Evolutionary conservation across 2,113 vertebrate species (phyloP).

Genomic region (Eublepharis macularius): DNA sequence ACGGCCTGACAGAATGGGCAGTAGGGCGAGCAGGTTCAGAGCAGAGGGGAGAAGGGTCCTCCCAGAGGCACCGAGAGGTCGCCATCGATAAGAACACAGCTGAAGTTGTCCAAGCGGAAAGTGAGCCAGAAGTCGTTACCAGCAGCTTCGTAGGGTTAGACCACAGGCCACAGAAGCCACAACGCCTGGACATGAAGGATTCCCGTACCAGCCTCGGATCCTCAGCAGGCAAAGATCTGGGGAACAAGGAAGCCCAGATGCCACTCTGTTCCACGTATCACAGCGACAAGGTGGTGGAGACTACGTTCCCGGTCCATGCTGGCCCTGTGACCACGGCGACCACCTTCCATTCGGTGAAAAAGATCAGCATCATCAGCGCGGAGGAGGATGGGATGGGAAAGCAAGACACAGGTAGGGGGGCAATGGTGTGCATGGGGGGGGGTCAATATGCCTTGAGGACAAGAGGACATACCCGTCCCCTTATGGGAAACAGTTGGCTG

Average conservation of each 20-base stretch:
- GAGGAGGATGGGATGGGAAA: background rate
- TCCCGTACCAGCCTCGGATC: conserved; percentile 42
- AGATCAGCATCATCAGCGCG: conserved; percentile 64
- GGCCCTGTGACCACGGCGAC: background rate
- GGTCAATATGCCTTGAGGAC: background rate
- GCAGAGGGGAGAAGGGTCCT: background rate
- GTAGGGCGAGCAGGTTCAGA: no score
- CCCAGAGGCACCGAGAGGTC: conserved; percentile 12
- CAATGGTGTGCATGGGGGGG: background rate
- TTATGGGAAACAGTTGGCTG: background rate
- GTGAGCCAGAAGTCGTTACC: conserved; percentile 70
- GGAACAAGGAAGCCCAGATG: background rate
- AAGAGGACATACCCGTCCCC: background rate
- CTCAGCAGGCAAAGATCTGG: background rate
- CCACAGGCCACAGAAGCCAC: conserved; percentile 53
- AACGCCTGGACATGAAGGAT: conserved; percentile 51
- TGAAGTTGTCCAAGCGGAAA: conserved; percentile 58
- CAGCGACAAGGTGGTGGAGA: conserved; percentile 66
- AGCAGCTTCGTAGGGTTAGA: conserved; percentile 52
- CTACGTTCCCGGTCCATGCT: conserved; percentile 15
- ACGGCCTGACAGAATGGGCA: background rate
- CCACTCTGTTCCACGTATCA: conserved; percentile 24
- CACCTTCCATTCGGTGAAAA: conserved; percentile 60
- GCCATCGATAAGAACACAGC: conserved; percentile 40
- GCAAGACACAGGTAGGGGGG: conserved; percentile 6